These are phyloP conservation scores for Gracilinanus agilis DNA, from an alignment of 2,113 vertebrate genomes.

Conservation along the genomic window DNA sequence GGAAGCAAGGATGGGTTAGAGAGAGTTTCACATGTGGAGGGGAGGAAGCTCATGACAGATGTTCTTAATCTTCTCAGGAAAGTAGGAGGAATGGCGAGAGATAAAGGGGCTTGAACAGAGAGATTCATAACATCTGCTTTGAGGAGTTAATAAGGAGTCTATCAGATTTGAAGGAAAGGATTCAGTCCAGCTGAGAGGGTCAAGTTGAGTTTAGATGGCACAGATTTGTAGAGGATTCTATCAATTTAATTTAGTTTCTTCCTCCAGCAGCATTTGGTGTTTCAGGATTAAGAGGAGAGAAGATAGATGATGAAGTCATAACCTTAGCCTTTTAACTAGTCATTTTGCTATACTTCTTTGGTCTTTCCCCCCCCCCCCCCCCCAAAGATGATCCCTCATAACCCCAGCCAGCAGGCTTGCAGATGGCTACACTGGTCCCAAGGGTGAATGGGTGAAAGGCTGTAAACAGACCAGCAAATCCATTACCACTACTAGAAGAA, in stretches of 20 bases:
- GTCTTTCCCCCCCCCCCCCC: too few relatives aligned
- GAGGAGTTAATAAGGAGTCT: neutral
- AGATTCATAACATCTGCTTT: neutral
- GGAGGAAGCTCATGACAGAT: neutral
- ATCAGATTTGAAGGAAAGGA: neutral
- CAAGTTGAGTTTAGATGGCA: neutral
- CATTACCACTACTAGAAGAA: neutral
- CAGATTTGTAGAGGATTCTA: neutral
- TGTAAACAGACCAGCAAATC: neutral
- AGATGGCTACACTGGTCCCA: neutral
- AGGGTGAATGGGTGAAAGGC: neutral
- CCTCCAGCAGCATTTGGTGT: neutral
- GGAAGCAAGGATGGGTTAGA: neutral
- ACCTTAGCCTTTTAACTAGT: neutral
- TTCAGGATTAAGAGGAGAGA: neutral
- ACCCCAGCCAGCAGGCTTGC: neutral
- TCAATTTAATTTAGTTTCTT: neutral
- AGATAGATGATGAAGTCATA: neutral
- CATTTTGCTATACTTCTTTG: neutral
- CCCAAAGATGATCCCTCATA: neutral
- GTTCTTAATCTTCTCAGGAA: neutral
- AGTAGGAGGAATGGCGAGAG: neutral
- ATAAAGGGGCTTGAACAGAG: neutral
- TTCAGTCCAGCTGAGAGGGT: neutral
- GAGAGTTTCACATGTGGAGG: neutral